Base-by-base conservation (phyloP, 2,888 invertebrate genomes). In the Poecilobothrus nobilitatus region DNA sequence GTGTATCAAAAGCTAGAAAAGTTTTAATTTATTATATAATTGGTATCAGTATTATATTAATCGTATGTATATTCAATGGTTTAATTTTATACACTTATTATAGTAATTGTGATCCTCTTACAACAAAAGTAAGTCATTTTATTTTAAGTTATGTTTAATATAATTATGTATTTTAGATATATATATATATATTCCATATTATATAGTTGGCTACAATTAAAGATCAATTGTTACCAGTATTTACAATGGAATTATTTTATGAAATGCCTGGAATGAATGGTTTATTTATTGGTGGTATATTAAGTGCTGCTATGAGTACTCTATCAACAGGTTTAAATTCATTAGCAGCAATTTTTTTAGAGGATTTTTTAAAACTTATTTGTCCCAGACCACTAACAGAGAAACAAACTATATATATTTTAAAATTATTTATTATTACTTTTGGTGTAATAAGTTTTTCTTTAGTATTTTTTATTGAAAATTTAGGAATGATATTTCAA, bases 211-310 rank as follows among this genome's bases (percentile, higher is more conserved):
- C 89, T 1, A 85, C 86, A 76, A 89, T 90, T 34, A 89, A 90
- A 74, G 91, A 92, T 78, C 91, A 95, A 81, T 81, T 95, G 10
- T 82, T 95, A 4, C 94, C 94, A 0, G 80, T 94, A 8, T 84
- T 93, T 68, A 93, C 94, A 9, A 93, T 94, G 92, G 90, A 93
- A 72, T 87, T 90, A 15, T 81, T 94, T 61, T 89, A 90, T 0
- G 83, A 87, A 68, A 84, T 88, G 71, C 92, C 92, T 0, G 95
- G 95, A 0, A 79, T 96, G 63, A 89, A 94, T 0, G 95, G 95
- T 33, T 83, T 95, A 0, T 95, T 95, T 76, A 89, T 95, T 0
- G 92, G 95, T 41, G 94, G 94, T 3, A 89, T 95, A 64, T 95
- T 95, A 76, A 94, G 94, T 80, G 95, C 94, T 15, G 92, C 95